Conservation (phyloP, 2,888 invertebrate species). For the Schrankia costaestrigalis region DNA sequence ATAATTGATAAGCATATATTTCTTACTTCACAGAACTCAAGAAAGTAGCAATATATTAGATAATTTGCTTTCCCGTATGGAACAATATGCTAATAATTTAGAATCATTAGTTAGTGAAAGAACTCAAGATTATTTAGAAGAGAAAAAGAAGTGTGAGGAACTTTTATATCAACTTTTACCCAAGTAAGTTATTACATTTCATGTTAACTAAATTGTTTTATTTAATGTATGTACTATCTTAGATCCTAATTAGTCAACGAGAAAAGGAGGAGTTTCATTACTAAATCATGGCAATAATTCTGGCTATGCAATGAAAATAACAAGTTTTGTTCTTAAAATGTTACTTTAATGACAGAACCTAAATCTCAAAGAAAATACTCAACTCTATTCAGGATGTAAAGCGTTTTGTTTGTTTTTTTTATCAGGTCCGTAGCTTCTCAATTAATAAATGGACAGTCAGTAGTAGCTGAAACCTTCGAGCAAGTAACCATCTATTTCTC, state of each 20-base stretch:
- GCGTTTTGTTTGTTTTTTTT: too few species aligned
- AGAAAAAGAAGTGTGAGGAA: slow-evolving; percentile 98
- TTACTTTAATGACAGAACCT: too few species aligned
- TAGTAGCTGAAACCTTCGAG: slow-evolving; percentile 95
- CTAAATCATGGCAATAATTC: too few species aligned
- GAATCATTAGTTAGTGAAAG: slow-evolving; percentile 97
- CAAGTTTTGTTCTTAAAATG: too few species aligned
- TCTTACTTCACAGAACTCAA: slow-evolving; percentile 83
- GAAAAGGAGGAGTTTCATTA: too few species aligned
- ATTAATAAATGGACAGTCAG: slow-evolving; percentile 92
- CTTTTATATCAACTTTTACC: slow-evolving; percentile 97
- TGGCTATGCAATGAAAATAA: too few species aligned
- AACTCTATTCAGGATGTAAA: too few species aligned
- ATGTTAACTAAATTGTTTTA: too few species aligned
- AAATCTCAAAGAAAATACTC: too few species aligned
- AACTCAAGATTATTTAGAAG: slow-evolving; percentile 98
- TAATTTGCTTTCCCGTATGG: slow-evolving; percentile 98
- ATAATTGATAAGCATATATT: background rate
- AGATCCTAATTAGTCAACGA: too few species aligned
- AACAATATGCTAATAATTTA: slow-evolving; percentile 99
- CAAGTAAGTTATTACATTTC: too few species aligned
- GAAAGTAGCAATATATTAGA: slow-evolving; percentile 97
- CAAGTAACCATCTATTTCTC: slow-evolving; percentile 96
- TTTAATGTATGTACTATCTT: too few species aligned
- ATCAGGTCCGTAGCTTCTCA: slow-evolving; percentile 92